Conservation (phyloP, 2,888 invertebrate genomes). For the Uropetala carovei region DNA sequence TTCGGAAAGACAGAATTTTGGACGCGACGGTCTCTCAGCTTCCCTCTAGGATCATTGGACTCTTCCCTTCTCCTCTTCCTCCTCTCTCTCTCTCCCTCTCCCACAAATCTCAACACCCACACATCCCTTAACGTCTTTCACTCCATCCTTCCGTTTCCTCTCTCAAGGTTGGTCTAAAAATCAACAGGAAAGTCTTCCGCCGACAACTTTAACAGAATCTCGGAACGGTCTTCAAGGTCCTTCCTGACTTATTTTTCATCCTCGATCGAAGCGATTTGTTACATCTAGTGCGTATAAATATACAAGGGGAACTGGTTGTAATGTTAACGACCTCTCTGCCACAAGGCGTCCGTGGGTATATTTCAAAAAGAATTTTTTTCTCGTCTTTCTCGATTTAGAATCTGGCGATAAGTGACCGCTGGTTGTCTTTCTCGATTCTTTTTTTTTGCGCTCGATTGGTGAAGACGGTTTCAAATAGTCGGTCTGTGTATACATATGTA, state of each 20-base stretch:
- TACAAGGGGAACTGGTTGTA: too few relatives aligned
- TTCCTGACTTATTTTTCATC: not conserved
- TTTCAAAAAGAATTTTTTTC: too few relatives aligned
- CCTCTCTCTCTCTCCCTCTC: too few relatives aligned
- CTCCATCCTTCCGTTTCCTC: not conserved
- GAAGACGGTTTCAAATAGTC: too few relatives aligned
- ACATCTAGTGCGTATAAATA: not conserved
- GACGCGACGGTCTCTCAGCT: not conserved
- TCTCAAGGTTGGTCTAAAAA: conserved; percentile 18
- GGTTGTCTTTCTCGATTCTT: too few relatives aligned
- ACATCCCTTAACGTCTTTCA: not conserved
- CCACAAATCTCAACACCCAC: not conserved
- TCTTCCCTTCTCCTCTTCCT: not conserved
- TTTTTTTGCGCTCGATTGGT: too few relatives aligned
- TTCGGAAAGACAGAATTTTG: not conserved
- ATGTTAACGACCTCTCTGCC: too few relatives aligned
- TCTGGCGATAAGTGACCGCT: too few relatives aligned
- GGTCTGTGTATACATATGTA: too few relatives aligned
- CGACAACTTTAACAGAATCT: not conserved
- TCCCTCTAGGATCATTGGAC: conserved; percentile 29
- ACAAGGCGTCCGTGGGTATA: too few relatives aligned
- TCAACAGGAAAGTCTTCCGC: not conserved
- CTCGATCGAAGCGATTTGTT: not conserved
- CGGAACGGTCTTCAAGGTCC: not conserved
- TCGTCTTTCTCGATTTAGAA: too few relatives aligned